Percentiles rank a stretch among this genome's conserved stretches.
Evolutionary conservation across 2,113 vertebrate species (phyloP).

Genomic region (Calypte anna): DNA sequence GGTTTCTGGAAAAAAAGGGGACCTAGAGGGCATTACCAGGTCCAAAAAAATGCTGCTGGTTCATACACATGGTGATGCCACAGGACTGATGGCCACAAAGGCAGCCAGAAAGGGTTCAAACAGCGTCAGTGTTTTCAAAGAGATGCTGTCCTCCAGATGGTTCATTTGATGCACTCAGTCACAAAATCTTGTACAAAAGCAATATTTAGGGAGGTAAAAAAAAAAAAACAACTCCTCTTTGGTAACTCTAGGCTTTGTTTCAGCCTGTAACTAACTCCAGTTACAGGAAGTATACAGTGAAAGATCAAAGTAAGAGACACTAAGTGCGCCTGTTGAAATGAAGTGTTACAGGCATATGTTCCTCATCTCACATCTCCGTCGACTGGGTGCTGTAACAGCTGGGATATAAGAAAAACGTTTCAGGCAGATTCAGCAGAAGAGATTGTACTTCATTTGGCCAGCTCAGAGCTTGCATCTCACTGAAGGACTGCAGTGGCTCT

Average conservation of each 20-base stretch:
- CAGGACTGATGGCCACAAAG: background rate
- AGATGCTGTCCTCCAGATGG: background rate
- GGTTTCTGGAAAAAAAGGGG: background rate
- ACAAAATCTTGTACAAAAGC: slow-evolving; percentile 48
- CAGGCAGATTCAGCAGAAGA: slow-evolving; percentile 67
- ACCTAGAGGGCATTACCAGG: background rate
- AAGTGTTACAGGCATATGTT: slow-evolving; percentile 74
- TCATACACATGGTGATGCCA: background rate
- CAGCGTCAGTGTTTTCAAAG: background rate
- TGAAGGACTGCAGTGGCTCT: background rate
- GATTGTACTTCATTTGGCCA: slow-evolving; percentile 58
- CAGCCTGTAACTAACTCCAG: slow-evolving; percentile 65
- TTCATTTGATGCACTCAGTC: background rate
- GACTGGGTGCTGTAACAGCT: slow-evolving; percentile 69
- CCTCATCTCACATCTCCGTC: slow-evolving; percentile 62
- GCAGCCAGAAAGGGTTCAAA: background rate
- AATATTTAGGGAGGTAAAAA: background rate
- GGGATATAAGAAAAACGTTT: slow-evolving; percentile 65
- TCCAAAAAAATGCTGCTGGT: background rate
- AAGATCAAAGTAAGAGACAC: slow-evolving; percentile 70
- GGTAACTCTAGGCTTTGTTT: slow-evolving; percentile 64
- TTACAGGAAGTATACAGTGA: slow-evolving; percentile 66
- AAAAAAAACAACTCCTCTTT: background rate
- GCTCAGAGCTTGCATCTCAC: slow-evolving; percentile 20
- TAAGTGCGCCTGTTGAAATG: slow-evolving; percentile 68